Conservation (phyloP, 2,113 vertebrate species). For the Gila orcuttii region DNA sequence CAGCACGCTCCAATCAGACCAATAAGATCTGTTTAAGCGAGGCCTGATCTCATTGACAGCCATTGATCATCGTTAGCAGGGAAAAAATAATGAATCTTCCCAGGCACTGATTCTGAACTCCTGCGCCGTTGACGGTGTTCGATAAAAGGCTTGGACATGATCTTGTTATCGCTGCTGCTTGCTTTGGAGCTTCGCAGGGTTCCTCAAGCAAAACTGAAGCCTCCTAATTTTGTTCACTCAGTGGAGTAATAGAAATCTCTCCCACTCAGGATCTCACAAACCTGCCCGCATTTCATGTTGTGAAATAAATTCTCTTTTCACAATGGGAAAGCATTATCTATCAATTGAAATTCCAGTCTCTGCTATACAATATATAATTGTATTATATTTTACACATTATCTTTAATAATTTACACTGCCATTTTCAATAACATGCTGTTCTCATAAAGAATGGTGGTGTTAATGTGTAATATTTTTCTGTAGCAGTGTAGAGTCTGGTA, state of each 20-base stretch:
- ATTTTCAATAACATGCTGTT: constrained; percentile 3
- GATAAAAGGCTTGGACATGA: constrained; percentile 40
- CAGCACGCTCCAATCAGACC: constrained; percentile 41
- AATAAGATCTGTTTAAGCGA: constrained; percentile 48
- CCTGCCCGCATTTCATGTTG: constrained; percentile 15
- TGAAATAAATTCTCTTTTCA: constrained; percentile 29
- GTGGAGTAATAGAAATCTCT: constrained; percentile 39
- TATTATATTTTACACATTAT: neutral
- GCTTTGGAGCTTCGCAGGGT: constrained; percentile 31
- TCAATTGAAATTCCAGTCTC: neutral
- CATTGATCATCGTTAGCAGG: constrained; percentile 54
- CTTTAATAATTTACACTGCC: neutral
- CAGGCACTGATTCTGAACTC: constrained; percentile 24
- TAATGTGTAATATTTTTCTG: neutral
- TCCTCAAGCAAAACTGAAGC: constrained; percentile 7
- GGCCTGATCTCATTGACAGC: constrained; percentile 48
- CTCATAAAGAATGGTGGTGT: neutral
- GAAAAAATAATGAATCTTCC: constrained; percentile 51
- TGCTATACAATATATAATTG: neutral
- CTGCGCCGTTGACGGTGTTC: constrained; percentile 11
- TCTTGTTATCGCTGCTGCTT: constrained; percentile 19
- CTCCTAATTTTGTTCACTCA: constrained; percentile 24
- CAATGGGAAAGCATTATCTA: constrained; percentile 12
- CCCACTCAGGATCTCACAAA: neutral
- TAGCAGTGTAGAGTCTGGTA: neutral